Percentiles rank a stretch among this genome's conserved stretches.
phyloP scores from a whole-genome alignment of 2,113 vertebrate genomes.

The Phycodurus eques region DNA sequence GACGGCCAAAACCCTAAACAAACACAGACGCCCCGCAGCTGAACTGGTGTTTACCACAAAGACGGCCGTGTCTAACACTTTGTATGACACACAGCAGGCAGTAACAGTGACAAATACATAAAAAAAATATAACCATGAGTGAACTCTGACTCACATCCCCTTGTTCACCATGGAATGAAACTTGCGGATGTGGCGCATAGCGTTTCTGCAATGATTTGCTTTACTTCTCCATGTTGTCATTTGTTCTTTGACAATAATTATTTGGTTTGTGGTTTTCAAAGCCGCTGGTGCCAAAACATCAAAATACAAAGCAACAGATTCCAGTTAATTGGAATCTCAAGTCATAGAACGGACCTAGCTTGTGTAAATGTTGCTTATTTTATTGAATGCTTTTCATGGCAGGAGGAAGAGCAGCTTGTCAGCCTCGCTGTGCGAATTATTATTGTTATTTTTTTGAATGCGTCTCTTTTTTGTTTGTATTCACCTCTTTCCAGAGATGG shows the following conservation, averaged over 20 bases:
- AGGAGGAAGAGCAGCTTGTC: neutral
- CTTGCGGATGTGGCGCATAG: neutral
- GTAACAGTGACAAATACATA: neutral
- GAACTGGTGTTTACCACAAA: slow-evolving; percentile 8
- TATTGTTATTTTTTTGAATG: neutral
- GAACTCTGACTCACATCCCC: slow-evolving; percentile 35
- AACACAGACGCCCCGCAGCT: slow-evolving; percentile 11
- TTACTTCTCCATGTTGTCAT: neutral
- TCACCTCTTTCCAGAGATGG: slow-evolving; percentile 1
- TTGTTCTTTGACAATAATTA: neutral
- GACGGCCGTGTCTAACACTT: neutral
- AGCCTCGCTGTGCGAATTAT: neutral
- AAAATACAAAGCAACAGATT: neutral
- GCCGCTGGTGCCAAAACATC: neutral
- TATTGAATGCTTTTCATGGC: slow-evolving; percentile 4
- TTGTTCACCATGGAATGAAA: slow-evolving; percentile 3
- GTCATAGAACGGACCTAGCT: neutral
- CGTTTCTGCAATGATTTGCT: neutral
- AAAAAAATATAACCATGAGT: neutral
- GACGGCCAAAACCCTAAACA: slow-evolving; percentile 12
- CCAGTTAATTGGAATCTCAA: neutral
- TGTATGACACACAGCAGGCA: slow-evolving; percentile 14
- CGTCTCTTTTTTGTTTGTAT: neutral
- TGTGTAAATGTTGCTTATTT: neutral
- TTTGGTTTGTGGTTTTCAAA: neutral